phyloP scores from a whole-genome alignment of 2,113 vertebrate species.

The Danionella cerebrum region DNA sequence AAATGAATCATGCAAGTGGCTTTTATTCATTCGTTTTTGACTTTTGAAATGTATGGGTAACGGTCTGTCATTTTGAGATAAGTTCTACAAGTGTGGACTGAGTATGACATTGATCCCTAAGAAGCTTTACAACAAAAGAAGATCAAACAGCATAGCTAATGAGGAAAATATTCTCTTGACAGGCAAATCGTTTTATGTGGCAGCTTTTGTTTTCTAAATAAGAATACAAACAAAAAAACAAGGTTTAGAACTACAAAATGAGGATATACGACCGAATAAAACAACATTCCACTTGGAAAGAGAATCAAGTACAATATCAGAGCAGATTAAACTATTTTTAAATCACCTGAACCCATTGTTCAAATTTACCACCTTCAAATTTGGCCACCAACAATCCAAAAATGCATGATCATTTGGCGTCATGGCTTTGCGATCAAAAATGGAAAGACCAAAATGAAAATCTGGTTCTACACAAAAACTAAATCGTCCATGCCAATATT shows the following conservation, averaged over 20 bases:
- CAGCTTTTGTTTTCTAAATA: background rate
- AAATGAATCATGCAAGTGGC: background rate
- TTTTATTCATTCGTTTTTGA: background rate
- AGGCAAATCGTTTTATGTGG: background rate
- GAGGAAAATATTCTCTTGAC: slow-evolving; percentile 9
- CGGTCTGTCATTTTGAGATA: background rate
- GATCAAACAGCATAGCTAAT: slow-evolving; percentile 18
- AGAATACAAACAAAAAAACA: background rate
- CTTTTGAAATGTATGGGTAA: background rate
- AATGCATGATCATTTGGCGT: too few relatives aligned
- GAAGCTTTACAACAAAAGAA: slow-evolving; percentile 11
- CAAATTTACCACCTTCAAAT: too few relatives aligned
- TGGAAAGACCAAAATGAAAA: too few relatives aligned
- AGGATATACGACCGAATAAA: background rate
- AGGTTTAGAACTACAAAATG: background rate
- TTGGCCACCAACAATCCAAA: too few relatives aligned
- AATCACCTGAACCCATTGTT: too few relatives aligned
- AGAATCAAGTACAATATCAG: too few relatives aligned
- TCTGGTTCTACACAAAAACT: too few relatives aligned
- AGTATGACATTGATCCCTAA: background rate
- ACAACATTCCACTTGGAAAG: too few relatives aligned
- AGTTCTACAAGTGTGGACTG: background rate
- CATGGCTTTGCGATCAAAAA: too few relatives aligned
- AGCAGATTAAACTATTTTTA: too few relatives aligned
- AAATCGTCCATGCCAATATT: too few relatives aligned